phyloP scores from a whole-genome alignment of 1,140 invertebrate genomes.

The Caenorhabditis remanei region DNA sequence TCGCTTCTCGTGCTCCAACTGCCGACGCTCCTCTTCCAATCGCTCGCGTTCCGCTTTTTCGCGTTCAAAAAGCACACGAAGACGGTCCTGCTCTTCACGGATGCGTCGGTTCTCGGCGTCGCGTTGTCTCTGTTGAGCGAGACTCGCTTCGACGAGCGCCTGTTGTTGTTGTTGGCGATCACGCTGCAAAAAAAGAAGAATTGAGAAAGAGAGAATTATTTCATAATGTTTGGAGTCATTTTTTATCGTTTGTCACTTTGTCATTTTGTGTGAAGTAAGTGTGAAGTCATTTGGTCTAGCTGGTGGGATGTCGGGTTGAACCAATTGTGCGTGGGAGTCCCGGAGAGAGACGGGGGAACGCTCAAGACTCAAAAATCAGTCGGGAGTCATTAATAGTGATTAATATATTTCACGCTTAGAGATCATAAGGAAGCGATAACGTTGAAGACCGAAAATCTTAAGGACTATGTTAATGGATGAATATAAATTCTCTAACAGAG shows the following conservation, averaged over 20 bases:
- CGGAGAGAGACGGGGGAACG: neutral
- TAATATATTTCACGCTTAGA: neutral
- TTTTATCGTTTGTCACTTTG: constrained; percentile 28
- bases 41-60: constrained; percentile 58
- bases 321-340: neutral
- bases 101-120: constrained; percentile 58
- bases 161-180: constrained; percentile 49
- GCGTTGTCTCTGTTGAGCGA: constrained; percentile 45
- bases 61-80: constrained; percentile 57
- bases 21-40: constrained; percentile 58
- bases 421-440: constrained; percentile 19
- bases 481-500: too few relatives aligned
- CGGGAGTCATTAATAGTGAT: constrained; percentile 14
- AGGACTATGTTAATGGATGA: too few relatives aligned
- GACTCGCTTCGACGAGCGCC: constrained; percentile 52
- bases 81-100: constrained; percentile 61
- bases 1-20: constrained; percentile 51
- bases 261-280: constrained; percentile 21
- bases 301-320: neutral
- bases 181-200: constrained; percentile 13
- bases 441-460: too few relatives aligned
- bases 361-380: constrained; percentile 4
- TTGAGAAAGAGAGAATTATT: neutral
- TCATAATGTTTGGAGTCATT: constrained; percentile 3
- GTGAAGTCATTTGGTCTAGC: neutral